Evolutionary conservation across 2,888 invertebrate genomes (phyloP).

Genomic region (Perizoma affinitatum): DNA sequence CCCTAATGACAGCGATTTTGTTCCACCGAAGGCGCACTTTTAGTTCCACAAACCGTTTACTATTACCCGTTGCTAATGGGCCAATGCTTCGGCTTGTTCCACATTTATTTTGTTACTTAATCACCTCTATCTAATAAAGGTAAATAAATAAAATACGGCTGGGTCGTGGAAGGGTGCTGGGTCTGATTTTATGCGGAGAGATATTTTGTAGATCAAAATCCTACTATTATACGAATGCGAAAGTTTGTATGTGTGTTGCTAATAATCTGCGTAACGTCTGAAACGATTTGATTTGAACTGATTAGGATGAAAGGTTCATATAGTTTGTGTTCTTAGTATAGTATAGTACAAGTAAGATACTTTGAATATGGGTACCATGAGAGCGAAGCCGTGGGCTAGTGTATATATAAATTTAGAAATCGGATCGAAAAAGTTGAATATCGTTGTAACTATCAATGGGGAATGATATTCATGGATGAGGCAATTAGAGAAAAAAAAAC

Average conservation of each 20-base stretch:
- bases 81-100: slow-evolving; percentile 66
- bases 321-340: no score
- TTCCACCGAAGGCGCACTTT: slow-evolving; percentile 73
- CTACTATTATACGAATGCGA: no score
- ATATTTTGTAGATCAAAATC: no score
- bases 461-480: slow-evolving; percentile 26
- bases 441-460: slow-evolving; percentile 10
- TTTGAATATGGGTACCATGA: neutral
- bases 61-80: slow-evolving; percentile 74
- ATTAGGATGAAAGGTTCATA: no score
- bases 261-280: no score
- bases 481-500: slow-evolving; percentile 22
- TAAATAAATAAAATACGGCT: slow-evolving; percentile 41
- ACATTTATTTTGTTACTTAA: slow-evolving; percentile 67
- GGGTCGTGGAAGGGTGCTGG: slow-evolving; percentile 20
- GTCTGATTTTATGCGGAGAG: neutral
- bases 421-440: slow-evolving; percentile 1
- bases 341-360: no score
- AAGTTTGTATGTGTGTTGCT: no score
- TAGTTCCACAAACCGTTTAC: slow-evolving; percentile 73
- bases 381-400: neutral
- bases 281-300: no score
- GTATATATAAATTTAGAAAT: neutral
- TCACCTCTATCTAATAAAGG: slow-evolving; percentile 51
- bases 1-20: slow-evolving; percentile 81